Conservation (phyloP, 2,888 invertebrate genomes). For the Syrphus vitripennis region DNA sequence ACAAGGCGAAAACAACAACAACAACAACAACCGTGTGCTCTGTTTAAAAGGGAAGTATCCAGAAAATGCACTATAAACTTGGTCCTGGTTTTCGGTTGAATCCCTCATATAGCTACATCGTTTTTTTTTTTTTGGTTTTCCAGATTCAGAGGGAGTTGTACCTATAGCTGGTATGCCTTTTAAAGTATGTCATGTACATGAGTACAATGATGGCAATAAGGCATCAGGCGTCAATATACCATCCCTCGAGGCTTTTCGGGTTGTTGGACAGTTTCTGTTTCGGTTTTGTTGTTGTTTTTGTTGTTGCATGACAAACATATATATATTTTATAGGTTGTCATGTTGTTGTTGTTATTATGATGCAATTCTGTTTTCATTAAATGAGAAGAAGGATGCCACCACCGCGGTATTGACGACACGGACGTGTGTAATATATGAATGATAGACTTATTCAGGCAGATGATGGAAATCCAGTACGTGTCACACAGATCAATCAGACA, state of each 20-base stretch:
- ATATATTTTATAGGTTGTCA: neutral
- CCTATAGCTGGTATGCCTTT: neutral
- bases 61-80: slow-evolving; percentile 49
- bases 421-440: slow-evolving; percentile 21
- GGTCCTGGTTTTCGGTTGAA: slow-evolving; percentile 49
- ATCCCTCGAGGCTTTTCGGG: slow-evolving; percentile 12
- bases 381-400: neutral
- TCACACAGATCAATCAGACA: slow-evolving; percentile 55
- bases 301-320: neutral
- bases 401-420: neutral
- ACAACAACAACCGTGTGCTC: neutral
- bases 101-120: slow-evolving; percentile 13
- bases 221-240: slow-evolving; percentile 46
- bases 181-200: slow-evolving; percentile 47
- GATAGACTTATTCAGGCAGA: slow-evolving; percentile 54
- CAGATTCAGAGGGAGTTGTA: neutral
- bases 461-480: slow-evolving; percentile 62
- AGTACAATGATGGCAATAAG: slow-evolving; percentile 54
- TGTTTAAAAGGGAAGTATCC: slow-evolving; percentile 9
- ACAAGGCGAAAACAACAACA: slow-evolving; percentile 9
- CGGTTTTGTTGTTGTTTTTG: slow-evolving; percentile 8
- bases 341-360: slow-evolving; percentile 22
- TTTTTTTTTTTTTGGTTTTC: neutral
- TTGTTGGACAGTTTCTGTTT: slow-evolving; percentile 8
- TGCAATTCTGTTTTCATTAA: slow-evolving; percentile 53